Percentiles rank a stretch among this genome's conserved stretches.
These are phyloP conservation scores for Sylvicola fuscatus DNA, from an alignment of 2,888 invertebrate genomes.

Conservation along the genomic window DNA sequence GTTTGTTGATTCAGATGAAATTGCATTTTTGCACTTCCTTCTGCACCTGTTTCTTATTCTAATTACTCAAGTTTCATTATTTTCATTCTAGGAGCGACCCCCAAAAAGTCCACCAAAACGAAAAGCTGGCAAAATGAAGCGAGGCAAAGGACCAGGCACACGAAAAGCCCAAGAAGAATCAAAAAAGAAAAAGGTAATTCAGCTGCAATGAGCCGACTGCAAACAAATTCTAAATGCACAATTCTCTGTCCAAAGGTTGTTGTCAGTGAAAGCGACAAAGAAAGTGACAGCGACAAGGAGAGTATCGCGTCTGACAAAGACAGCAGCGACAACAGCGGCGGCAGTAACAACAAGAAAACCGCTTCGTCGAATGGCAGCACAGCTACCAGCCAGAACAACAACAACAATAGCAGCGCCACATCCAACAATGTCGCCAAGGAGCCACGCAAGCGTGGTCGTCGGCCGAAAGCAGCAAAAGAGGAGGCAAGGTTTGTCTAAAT, in stretches of 20 bases:
- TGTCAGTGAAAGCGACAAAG: slow-evolving; percentile 42
- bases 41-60: no score
- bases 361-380: not conserved
- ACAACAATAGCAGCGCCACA: not conserved
- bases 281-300: slow-evolving; percentile 45
- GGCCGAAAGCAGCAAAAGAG: slow-evolving; percentile 39
- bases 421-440: slow-evolving; percentile 16
- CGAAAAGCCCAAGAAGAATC: slow-evolving; percentile 30
- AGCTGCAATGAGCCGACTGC: slow-evolving; percentile 14
- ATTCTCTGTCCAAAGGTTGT: slow-evolving; percentile 9
- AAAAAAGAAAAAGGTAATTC: slow-evolving; percentile 32
- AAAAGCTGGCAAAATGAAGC: slow-evolving; percentile 45
- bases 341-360: slow-evolving; percentile 20
- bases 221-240: slow-evolving; percentile 5
- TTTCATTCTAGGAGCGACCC: slow-evolving; percentile 14
- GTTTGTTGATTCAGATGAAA: no score
- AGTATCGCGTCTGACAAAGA: slow-evolving; percentile 43
- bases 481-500: slow-evolving; percentile 15
- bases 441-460: slow-evolving; percentile 38
- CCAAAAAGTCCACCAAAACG: slow-evolving; percentile 35
- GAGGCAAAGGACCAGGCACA: slow-evolving; percentile 34
- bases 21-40: no score
- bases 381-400: not conserved
- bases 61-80: not conserved
- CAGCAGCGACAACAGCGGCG: slow-evolving; percentile 46